phyloP scores from a whole-genome alignment of 2,888 invertebrate species.

The Cosmia trapezina region DNA sequence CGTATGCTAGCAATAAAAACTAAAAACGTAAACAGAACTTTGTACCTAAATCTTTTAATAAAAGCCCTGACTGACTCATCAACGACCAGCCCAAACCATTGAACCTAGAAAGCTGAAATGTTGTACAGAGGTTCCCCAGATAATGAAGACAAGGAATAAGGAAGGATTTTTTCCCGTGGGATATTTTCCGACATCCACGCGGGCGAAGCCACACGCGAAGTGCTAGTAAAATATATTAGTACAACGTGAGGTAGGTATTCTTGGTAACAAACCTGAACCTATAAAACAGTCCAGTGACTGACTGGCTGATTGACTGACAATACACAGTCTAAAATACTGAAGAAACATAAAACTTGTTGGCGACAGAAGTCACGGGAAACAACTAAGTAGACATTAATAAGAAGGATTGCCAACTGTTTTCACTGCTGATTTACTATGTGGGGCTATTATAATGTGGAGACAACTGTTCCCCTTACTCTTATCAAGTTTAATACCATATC shows the following conservation, averaged over 20 bases:
- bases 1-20: no score
- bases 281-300: constrained; percentile 23
- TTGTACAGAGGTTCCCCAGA: no score
- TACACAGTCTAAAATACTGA: constrained; percentile 5
- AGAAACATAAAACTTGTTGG: constrained; percentile 8
- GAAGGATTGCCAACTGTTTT: constrained; percentile 2
- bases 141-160: no score
- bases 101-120: no score
- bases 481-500: background rate
- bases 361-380: constrained; percentile 13
- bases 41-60: no score
- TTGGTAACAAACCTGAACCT: constrained; percentile 24
- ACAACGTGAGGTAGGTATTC: background rate
- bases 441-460: background rate
- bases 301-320: constrained; percentile 9
- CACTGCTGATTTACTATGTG: constrained; percentile 20
- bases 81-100: no score
- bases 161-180: no score
- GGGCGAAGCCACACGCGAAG: no score
- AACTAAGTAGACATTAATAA: constrained; percentile 31
- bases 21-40: no score
- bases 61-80: no score
- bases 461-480: background rate
- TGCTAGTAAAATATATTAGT: background rate
- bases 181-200: no score